Base-by-base conservation (phyloP, 2,797 vertebrate species). In the Amblyopsis hoosieri region DNA sequence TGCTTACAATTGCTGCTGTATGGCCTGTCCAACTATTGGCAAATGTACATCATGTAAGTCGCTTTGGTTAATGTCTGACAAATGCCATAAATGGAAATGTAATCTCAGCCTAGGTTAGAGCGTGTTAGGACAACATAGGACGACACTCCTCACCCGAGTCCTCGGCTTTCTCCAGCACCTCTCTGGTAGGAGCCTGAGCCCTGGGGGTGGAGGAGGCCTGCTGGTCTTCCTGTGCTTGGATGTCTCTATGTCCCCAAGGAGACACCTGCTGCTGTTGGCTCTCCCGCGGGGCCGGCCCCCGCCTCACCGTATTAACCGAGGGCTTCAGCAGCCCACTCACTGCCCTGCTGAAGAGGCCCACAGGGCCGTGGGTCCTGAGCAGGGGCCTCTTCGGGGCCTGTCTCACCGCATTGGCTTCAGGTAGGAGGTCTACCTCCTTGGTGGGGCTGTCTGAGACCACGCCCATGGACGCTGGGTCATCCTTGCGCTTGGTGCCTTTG, bases 401-500 rank as follows among this genome's bases (percentile, higher is more conserved):
- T 50, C 92, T 90, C 1, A 73, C 57, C 60, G 60, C 72, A 2
- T 92, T 92, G 0, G 50, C 60, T 12, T 86, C 81, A 31, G 13
- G 12, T 19, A 76, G 68, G 57, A 54, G 37, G 3, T 87, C 88
- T 2, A 93, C 91, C 6, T 80, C 74, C 8, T 64, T 19, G 0
- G 64, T 67, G 0, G 75, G 69, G 54, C 88, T 92, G 46, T 87
- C 85, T 2, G 64, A 57, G 12, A 7, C 56, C 0, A 58, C 19
- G 55, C 80, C 84, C 1, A 75, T 65, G 0, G 83, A 87, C 0
- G 69, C 79, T 19, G 80, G 63, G 23, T 95, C 95, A 17, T 97
- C 95, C 75, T 97, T 99, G 37, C 96, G 91, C 65, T 98, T 98
- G 31, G 87, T 75, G 7, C 91, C 93, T 79, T 95, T 96, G 19